Conservation (phyloP, 1,140 invertebrate species). For the Globodera ellingtonae region DNA sequence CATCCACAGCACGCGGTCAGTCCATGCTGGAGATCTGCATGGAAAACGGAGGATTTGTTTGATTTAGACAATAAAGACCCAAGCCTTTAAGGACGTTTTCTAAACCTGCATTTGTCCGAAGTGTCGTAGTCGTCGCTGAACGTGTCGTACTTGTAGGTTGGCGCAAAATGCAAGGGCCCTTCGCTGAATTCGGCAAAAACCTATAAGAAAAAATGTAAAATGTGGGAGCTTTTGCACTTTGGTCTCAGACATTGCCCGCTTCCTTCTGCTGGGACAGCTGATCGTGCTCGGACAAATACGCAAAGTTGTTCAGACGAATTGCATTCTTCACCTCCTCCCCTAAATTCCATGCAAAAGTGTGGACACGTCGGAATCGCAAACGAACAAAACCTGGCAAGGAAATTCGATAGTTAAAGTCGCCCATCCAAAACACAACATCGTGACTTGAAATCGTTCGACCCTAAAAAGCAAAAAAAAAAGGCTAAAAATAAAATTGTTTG, state of each 20-base stretch:
- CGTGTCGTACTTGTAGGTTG: conserved; percentile 98
- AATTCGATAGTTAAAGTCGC: conserved; percentile 98
- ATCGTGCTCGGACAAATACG: conserved; percentile 80
- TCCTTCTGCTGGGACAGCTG: conserved; percentile 76
- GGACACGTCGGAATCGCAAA: too few relatives aligned
- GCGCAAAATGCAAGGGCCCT: conserved; percentile 86
- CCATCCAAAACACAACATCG: conserved; percentile 99
- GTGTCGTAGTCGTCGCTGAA: conserved; percentile 99
- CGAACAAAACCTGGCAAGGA: conserved; percentile 78
- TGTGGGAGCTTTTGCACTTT: background rate
- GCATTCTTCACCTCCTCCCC: conserved; percentile 84
- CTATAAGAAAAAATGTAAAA: conserved; percentile 70
- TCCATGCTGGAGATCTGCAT: conserved; percentile 82
- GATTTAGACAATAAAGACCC: conserved; percentile 69
- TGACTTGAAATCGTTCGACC: conserved; percentile 85
- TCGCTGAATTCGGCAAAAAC: conserved; percentile 93
- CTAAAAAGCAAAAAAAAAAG: conserved; percentile 57
- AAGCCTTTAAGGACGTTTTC: background rate
- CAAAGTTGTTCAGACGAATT: conserved; percentile 78
- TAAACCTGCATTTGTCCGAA: conserved; percentile 83
- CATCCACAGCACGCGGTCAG: conserved; percentile 90
- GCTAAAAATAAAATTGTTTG: background rate
- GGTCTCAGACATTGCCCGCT: conserved; percentile 65
- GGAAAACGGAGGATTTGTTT: background rate
- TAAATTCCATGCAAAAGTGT: background rate